Base-by-base conservation (phyloP, 1,140 invertebrate genomes). In the Dendroctonus ponderosae region DNA sequence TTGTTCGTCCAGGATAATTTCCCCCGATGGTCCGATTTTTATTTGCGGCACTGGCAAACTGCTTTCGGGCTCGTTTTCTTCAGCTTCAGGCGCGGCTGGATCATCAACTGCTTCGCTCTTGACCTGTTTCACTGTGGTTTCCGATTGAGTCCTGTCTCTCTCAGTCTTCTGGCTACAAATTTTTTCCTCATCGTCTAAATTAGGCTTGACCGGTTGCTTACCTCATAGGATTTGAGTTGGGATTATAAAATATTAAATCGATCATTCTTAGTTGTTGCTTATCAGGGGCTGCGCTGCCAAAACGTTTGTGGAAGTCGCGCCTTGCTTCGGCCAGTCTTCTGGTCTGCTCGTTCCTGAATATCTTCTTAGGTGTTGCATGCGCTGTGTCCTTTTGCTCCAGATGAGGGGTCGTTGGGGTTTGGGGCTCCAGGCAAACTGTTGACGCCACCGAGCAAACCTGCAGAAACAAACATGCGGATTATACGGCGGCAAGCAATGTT, bases 231-330 rank as follows among this genome's bases (percentile, higher is more conserved):
- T 50, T 65, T 0, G 8, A 41, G 11, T 7, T 14, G 4, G 93
- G 93, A 80, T 96, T 96, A 78, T 92, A 94, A 79, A 90, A 94
- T 71, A 95, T 94, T 50, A 95, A 83, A 81, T 96, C 93, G 71
- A 90, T 89, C 92, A 96, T 94, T 46, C 88, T 95, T 62, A 95
- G 84, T 54, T 85, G 85, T 26, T 82, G 82, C 71, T 85, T 82
- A 70, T 92, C 89, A 3, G 86, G 83, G 26, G 79, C 77, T 62
- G 80, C 82, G 37, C 85, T 78, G 39, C 82, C 82, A 62, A 82
- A 82, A 56, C 85, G 85, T 6, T 82, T 74, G 9, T 82, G 76
- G 75, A 87, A 88, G 68, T 88, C 85, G 26, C 82, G 76, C 66
- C 81, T 77, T 9, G 83, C 81, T 67, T 84, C 82, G 2, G 81